Base-by-base conservation (phyloP, 2,888 invertebrate species). In the Pemphredon lugubris region DNA sequence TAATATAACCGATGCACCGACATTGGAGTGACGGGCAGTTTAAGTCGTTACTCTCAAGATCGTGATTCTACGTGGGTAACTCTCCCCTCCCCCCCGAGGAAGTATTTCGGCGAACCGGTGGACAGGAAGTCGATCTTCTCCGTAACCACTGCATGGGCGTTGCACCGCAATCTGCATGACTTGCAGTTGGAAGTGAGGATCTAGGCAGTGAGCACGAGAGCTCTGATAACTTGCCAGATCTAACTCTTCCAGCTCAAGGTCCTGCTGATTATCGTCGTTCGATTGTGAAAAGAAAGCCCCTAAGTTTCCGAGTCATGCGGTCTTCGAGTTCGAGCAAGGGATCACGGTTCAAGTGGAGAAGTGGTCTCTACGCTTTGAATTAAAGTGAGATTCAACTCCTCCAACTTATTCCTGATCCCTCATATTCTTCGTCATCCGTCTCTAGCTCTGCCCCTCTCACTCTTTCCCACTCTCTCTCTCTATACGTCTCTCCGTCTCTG, bases 361-460 rank as follows among this genome's bases (percentile, higher is more conserved):
- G 92, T 92, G 90, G 92, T 92, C 92, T 92, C 92, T 92, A 91
- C 92, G 92, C 92, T 92, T 92, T 90, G 90, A 87, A 81, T 88
- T 20, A 84, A 91, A 93, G 92, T 93, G 94, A 94, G 94, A 94
- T 94, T 93, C 94, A 93, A 93, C 93, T 94, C 93, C 93, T 93
- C 93, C 93, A 93, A 93, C 93, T 94, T 93, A 93, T 92, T 91
- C 91, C 92, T 77, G 77, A 54, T 58, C 34, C 65, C 72, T 70
- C 39, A 53, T 53, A 7, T 55, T 75, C 81, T 23, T 61, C 79
- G 50, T 6, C 1, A 1, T 47, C 55, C 30, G 32, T 32, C 40
- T n/a, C n/a, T n/a, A n/a, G n/a, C n/a, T n/a, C n/a, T n/a, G 18
- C n/a, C 18, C 51, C 47, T 20, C n/a, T 26, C 4, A 7, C 7